Evolutionary conservation across 2,888 invertebrate genomes (phyloP).

Genomic region (Operophtera brumata): DNA sequence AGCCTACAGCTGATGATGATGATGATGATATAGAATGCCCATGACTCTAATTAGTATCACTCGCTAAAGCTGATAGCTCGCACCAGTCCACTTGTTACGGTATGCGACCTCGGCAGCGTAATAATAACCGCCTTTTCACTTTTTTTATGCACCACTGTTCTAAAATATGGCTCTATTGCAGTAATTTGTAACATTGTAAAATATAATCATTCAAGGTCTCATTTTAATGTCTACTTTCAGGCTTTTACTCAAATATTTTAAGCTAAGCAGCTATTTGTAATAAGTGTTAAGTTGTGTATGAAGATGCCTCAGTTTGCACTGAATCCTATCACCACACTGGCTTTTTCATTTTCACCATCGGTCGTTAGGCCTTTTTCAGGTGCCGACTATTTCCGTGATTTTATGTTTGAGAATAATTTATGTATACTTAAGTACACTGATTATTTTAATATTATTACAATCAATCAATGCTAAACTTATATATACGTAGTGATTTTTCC

Average conservation of each 20-base stretch:
- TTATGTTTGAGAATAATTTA: no score
- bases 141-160: slow-evolving; percentile 48
- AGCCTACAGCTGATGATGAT: no score
- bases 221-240: slow-evolving; percentile 5
- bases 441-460: no score
- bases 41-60: not conserved
- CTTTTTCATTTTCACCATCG: no score
- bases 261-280: not conserved
- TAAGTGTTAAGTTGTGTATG: not conserved
- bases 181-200: slow-evolving; percentile 38
- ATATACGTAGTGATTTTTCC: no score
- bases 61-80: slow-evolving; percentile 32
- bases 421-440: no score
- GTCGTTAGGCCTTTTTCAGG: no score
- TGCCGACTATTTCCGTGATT: no score
- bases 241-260: not conserved
- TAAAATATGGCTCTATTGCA: slow-evolving; percentile 48
- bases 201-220: slow-evolving; percentile 41
- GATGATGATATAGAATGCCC: not conserved
- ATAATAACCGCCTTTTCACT: slow-evolving; percentile 50
- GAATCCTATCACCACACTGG: not conserved
- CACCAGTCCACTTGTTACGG: slow-evolving; percentile 41
- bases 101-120: slow-evolving; percentile 46
- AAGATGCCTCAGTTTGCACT: not conserved
- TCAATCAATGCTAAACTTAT: no score